Conservation (phyloP, 2,113 vertebrate species). For the Chelonoidis abingdonii region DNA sequence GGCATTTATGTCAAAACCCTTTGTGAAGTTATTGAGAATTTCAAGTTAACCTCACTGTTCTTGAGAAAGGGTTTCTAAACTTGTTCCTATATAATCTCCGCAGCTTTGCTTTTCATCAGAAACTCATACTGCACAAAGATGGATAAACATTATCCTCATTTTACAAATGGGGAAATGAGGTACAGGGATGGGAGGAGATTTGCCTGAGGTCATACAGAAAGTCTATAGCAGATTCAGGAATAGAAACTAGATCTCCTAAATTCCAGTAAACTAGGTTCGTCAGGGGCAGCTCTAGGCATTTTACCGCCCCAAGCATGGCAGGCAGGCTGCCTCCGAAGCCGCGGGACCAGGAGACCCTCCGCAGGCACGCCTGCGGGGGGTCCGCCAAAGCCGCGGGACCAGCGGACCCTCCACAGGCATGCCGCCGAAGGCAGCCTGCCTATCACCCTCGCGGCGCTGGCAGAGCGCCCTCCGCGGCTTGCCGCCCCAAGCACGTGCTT, state of each 20-base stretch:
- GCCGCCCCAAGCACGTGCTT: too few relatives aligned
- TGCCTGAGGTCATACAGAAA: neutral
- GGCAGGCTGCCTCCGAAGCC: too few relatives aligned
- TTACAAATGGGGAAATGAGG: neutral
- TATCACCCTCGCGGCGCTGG: too few relatives aligned
- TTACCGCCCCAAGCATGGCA: too few relatives aligned
- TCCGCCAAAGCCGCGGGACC: too few relatives aligned
- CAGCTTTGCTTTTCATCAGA: neutral
- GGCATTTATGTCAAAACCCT: neutral
- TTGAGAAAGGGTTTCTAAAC: neutral
- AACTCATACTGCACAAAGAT: neutral
- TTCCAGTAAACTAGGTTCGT: neutral
- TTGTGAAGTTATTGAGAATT: neutral
- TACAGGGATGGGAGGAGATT: neutral
- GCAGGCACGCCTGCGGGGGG: too few relatives aligned
- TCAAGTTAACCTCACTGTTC: neutral
- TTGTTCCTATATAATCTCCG: neutral
- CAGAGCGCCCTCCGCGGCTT: too few relatives aligned
- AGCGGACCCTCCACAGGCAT: too few relatives aligned
- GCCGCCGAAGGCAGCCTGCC: too few relatives aligned
- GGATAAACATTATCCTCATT: neutral
- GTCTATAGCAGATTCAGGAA: neutral
- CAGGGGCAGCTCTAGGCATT: too few relatives aligned
- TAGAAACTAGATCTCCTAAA: neutral
- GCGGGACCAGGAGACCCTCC: too few relatives aligned